These are phyloP conservation scores for Sminthopsis crassicaudata DNA, from an alignment of 2,113 vertebrate species.

Conservation along the genomic window DNA sequence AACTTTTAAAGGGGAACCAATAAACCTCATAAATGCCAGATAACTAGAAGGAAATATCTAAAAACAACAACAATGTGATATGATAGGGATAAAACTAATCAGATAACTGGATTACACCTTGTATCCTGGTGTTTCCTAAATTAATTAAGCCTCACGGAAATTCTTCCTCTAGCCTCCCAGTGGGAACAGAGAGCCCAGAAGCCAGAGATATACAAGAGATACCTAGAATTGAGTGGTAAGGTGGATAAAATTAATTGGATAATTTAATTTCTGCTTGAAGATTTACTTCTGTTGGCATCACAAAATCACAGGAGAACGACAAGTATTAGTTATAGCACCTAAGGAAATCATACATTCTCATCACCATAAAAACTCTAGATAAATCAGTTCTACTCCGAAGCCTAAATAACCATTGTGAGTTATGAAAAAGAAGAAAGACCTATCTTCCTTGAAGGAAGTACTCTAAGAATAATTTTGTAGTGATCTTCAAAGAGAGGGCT, in stretches of 20 bases:
- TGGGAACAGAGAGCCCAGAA: not conserved
- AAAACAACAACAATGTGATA: not conserved
- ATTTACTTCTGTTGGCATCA: not conserved
- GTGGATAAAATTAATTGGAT: not conserved
- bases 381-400: not conserved
- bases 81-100: not conserved
- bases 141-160: not conserved
- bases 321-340: not conserved
- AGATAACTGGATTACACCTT: not conserved
- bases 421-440: not conserved
- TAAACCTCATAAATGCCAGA: not conserved
- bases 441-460: not conserved
- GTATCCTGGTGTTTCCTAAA: not conserved
- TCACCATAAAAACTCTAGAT: not conserved
- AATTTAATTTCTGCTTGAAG: not conserved
- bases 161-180: not conserved
- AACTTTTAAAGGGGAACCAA: not conserved
- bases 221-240: not conserved
- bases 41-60: not conserved
- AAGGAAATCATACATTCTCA: not conserved
- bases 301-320: not conserved
- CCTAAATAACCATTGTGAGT: not conserved
- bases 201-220: not conserved
- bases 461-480: not conserved
- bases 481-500: not conserved